phyloP scores from a whole-genome alignment of 2,888 invertebrate species.

The Euplagia quadripunctaria region DNA sequence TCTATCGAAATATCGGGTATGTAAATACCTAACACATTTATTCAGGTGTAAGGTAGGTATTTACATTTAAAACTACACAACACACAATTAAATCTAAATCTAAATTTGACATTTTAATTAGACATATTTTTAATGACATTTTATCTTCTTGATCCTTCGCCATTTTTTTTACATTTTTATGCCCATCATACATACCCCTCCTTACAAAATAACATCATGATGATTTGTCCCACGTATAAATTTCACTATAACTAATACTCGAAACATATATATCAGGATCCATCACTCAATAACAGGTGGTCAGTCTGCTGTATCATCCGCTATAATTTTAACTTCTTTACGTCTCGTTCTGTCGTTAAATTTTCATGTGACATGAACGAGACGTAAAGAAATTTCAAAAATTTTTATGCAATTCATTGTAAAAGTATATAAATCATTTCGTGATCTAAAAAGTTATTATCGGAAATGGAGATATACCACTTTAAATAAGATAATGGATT shows the following conservation, averaged over 20 bases:
- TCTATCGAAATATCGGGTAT: too few relatives aligned
- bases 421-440: too few relatives aligned
- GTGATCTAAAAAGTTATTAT: too few relatives aligned
- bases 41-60: too few relatives aligned
- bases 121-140: neutral
- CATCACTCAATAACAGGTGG: slow-evolving; percentile 79
- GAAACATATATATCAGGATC: slow-evolving; percentile 76
- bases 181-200: slow-evolving; percentile 62
- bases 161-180: slow-evolving; percentile 31
- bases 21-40: too few relatives aligned
- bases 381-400: too few relatives aligned
- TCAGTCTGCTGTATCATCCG: slow-evolving; percentile 70
- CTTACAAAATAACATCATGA: slow-evolving; percentile 60
- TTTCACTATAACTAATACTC: slow-evolving; percentile 82
- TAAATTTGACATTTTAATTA: neutral
- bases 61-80: neutral
- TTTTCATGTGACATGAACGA: too few relatives aligned
- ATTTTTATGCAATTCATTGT: too few relatives aligned
- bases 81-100: neutral
- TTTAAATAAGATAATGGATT: too few relatives aligned
- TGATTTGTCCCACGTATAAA: slow-evolving; percentile 82
- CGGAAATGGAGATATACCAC: too few relatives aligned
- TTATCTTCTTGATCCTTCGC: neutral
- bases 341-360: too few relatives aligned
- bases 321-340: slow-evolving; percentile 24